Percentiles rank a stretch among this genome's conserved stretches.
Evolutionary conservation across 2,888 invertebrate species (phyloP).

Genomic region (Palloptera scutellata): DNA sequence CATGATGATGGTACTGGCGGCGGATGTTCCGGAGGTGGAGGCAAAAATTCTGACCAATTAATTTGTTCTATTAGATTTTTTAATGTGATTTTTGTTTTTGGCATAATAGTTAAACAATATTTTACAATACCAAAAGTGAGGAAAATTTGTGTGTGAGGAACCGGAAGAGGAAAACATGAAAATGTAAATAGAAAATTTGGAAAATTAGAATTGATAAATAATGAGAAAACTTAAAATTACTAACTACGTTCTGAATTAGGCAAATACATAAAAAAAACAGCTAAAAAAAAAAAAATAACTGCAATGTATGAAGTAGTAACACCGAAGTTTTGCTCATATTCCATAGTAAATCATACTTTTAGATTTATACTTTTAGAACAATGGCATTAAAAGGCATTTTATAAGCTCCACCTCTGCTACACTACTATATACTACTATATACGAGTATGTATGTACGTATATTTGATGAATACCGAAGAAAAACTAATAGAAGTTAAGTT

Average conservation of each 20-base stretch:
- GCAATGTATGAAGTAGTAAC: no score
- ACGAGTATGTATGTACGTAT: no score
- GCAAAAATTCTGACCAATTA: slow-evolving; percentile 70
- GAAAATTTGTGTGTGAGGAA: slow-evolving; percentile 23
- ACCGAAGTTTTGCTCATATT: no score
- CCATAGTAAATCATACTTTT: no score
- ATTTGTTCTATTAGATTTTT: slow-evolving; percentile 60
- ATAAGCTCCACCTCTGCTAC: no score
- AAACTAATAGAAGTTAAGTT: no score
- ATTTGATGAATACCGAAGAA: no score
- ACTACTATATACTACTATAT: no score
- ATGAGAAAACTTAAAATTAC: neutral
- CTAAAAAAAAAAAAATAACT: neutral
- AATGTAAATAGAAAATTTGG: slow-evolving; percentile 16
- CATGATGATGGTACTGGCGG: slow-evolving; percentile 66
- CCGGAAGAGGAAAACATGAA: slow-evolving; percentile 25
- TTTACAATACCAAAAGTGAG: neutral
- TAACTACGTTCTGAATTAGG: neutral
- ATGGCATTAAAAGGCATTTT: no score
- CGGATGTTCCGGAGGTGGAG: slow-evolving; percentile 70
- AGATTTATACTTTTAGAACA: no score
- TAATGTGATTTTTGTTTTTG: slow-evolving; percentile 19
- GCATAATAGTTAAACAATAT: slow-evolving; percentile 18
- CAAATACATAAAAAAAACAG: neutral
- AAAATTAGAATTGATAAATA: slow-evolving; percentile 15